These are phyloP conservation scores for Semnornis frantzii DNA, from an alignment of 2,113 vertebrate species.

Conservation along the genomic window DNA sequence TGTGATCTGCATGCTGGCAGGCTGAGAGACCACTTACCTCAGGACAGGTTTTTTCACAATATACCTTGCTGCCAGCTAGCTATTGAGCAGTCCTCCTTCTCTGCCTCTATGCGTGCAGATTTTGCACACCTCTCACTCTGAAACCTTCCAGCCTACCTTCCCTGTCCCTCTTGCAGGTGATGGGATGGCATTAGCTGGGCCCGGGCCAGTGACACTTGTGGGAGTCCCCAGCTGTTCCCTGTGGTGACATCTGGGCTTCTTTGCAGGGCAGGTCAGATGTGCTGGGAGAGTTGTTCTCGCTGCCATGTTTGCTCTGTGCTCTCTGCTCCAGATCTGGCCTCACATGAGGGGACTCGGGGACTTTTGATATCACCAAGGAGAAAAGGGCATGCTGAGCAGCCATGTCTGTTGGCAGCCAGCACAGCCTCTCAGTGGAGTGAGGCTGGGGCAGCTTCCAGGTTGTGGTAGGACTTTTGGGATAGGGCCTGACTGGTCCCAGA, in stretches of 20 bases:
- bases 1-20: neutral
- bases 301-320: neutral
- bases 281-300: rapidly evolving
- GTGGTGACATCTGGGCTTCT: neutral
- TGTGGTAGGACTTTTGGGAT: neutral
- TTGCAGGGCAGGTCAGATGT: neutral
- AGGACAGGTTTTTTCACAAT: neutral
- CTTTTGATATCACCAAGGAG: neutral
- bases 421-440: rapidly evolving
- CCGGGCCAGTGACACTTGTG: neutral
- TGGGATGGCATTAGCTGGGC: neutral
- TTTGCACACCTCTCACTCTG: neutral
- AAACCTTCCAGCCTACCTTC: neutral
- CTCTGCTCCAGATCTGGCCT: neutral
- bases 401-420: neutral
- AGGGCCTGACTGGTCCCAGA: neutral
- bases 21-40: neutral
- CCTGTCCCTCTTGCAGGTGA: neutral
- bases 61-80: neutral
- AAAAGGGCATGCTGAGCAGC: neutral
- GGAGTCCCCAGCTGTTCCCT: neutral
- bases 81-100: constrained; percentile 30
- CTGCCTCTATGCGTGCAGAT: neutral
- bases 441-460: neutral
- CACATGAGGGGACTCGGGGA: neutral